Evolutionary conservation across 1,140 invertebrate genomes (phyloP).

Genomic region (Drosophila rhopaloa): DNA sequence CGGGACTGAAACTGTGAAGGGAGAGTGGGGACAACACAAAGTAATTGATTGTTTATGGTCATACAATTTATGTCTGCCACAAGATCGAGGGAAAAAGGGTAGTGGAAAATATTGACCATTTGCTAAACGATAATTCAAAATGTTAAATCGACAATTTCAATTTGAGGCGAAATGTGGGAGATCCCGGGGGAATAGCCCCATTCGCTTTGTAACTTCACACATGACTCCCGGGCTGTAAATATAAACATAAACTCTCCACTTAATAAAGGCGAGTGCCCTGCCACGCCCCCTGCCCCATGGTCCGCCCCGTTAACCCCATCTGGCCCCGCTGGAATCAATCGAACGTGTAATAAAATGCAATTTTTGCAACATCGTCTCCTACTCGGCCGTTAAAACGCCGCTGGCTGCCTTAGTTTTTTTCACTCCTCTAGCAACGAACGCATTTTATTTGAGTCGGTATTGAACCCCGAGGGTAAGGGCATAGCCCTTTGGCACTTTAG

Average conservation of each 20-base stretch:
- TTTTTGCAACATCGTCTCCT: constrained; percentile 58
- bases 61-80: constrained; percentile 74
- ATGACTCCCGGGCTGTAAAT: constrained; percentile 61
- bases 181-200: constrained; percentile 2
- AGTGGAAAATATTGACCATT: constrained; percentile 76
- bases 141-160: constrained; percentile 83
- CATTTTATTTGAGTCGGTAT: constrained; percentile 46
- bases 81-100: constrained; percentile 20
- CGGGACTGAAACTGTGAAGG: not conserved
- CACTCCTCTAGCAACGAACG: constrained; percentile 19
- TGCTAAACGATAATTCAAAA: constrained; percentile 83
- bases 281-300: not conserved
- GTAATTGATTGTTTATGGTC: constrained; percentile 81
- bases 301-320: constrained; percentile 1
- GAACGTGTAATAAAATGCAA: constrained; percentile 81
- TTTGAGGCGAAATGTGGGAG: constrained; percentile 49
- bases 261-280: constrained; percentile 66
- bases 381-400: constrained; percentile 23
- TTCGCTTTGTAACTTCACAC: constrained; percentile 21
- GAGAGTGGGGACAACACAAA: constrained; percentile 53
- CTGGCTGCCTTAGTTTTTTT: constrained; percentile 5
- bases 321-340: constrained; percentile 62
- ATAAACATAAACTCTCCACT: constrained; percentile 78
- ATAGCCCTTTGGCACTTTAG: constrained; percentile 69
- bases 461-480: constrained; percentile 7